Percentiles rank a stretch among this genome's conserved stretches.
phyloP scores from a whole-genome alignment of 1,140 invertebrate species.

The Spodoptera litura region DNA sequence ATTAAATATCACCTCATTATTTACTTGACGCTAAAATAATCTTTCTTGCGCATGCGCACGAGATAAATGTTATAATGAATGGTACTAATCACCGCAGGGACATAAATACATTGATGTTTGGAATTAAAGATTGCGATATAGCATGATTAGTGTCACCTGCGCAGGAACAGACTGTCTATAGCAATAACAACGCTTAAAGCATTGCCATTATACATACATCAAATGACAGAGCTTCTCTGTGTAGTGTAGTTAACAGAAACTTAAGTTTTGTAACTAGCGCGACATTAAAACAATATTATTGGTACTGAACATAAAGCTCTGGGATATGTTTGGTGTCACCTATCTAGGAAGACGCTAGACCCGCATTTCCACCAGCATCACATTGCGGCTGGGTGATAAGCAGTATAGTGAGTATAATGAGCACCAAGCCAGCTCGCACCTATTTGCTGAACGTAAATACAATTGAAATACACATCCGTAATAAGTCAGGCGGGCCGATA shows the following conservation, averaged over 20 bases:
- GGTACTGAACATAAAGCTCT: background rate
- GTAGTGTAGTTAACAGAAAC: background rate
- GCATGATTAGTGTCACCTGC: slow-evolving; percentile 31
- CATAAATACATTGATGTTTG: slow-evolving; percentile 26
- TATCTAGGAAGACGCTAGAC: background rate
- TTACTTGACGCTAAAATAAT: slow-evolving; percentile 18
- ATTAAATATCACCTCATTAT: slow-evolving; percentile 40
- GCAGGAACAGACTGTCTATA: background rate
- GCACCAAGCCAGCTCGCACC: slow-evolving; percentile 1
- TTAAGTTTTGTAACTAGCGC: background rate
- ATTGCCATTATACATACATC: background rate
- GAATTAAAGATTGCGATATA: slow-evolving; percentile 10
- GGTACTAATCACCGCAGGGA: slow-evolving; percentile 15
- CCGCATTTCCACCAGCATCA: background rate
- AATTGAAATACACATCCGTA: slow-evolving; percentile 41
- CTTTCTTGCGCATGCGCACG: slow-evolving; percentile 10
- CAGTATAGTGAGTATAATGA: slow-evolving; percentile 18
- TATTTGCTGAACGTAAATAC: slow-evolving; percentile 40
- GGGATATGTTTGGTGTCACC: background rate
- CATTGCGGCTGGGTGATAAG: too few relatives aligned
- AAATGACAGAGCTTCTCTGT: background rate
- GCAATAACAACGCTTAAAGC: background rate
- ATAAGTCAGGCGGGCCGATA: slow-evolving; percentile 50
- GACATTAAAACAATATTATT: background rate
- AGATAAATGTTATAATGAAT: slow-evolving; percentile 30